Evolutionary conservation across 1,140 invertebrate species (phyloP).

Genomic region (Bombus superbus): DNA sequence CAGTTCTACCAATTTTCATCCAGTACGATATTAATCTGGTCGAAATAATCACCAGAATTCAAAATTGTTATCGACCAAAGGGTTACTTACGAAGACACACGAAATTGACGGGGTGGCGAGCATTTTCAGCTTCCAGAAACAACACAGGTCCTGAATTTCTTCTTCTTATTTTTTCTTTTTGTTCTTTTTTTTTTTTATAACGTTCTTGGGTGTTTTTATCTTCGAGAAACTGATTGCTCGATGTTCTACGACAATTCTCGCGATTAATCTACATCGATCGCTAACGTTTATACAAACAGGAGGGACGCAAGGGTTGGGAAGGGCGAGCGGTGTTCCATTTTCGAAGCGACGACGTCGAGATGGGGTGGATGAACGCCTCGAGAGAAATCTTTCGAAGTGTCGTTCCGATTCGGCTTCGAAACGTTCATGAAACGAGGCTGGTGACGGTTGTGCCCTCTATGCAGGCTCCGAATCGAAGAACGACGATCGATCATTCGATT

Average conservation of each 20-base stretch:
- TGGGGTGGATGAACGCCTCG: background rate
- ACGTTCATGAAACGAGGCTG: background rate
- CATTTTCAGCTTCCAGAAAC: background rate
- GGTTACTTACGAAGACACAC: background rate
- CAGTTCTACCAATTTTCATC: background rate
- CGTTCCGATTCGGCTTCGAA: background rate
- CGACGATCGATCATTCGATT: background rate
- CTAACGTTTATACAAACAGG: conserved; percentile 77
- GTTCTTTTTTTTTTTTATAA: too few species aligned
- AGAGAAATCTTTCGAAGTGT: conserved; percentile 25
- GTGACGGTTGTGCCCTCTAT: too few species aligned
- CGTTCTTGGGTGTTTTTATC: background rate
- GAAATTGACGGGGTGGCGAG: too few species aligned
- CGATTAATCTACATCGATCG: conserved; percentile 79
- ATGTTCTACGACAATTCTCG: conserved; percentile 24
- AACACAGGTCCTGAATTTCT: background rate
- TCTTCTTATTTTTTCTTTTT: background rate
- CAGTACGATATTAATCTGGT: background rate
- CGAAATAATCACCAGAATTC: background rate
- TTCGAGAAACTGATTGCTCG: conserved; percentile 29
- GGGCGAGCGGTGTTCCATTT: conserved; percentile 11
- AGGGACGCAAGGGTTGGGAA: conserved; percentile 5
- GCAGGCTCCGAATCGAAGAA: background rate
- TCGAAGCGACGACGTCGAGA: conserved; percentile 14
- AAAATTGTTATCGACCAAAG: background rate